A percentile compares a stretch with the other conserved stretches of the same genome.
phyloP scores from a whole-genome alignment of 2,888 invertebrate species.

The Agonum fuliginosum region DNA sequence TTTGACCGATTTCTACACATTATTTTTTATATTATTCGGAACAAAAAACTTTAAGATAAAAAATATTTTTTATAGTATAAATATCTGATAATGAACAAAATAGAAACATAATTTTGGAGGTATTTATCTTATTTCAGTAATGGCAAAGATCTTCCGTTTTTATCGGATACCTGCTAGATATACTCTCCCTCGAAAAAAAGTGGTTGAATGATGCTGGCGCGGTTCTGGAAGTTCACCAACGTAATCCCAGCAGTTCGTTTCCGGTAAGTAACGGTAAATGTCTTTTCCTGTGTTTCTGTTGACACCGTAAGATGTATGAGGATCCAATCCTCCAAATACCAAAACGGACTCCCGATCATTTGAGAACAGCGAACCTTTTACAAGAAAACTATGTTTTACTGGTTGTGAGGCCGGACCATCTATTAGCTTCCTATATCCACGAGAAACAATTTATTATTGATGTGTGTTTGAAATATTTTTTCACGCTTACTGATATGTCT shows the following conservation, averaged over 20 bases:
- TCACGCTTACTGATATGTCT: neutral
- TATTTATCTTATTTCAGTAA: neutral
- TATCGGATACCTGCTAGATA: conserved; percentile 78
- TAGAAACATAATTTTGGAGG: no score
- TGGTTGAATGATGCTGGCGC: conserved; percentile 81
- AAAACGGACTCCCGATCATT: conserved; percentile 78
- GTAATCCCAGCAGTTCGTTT: conserved; percentile 79
- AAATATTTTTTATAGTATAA: neutral
- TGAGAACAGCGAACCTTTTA: conserved; percentile 75
- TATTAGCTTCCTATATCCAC: conserved; percentile 20
- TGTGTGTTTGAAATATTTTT: neutral
- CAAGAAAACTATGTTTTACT: conserved; percentile 72
- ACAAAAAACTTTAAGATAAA: neutral
- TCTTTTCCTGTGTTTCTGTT: conserved; percentile 79
- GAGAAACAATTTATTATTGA: conserved; percentile 28
- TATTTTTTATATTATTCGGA: neutral
- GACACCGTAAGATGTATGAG: conserved; percentile 76
- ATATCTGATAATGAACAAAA: conserved; percentile 5
- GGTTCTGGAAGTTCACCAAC: conserved; percentile 82
- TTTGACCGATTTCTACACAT: neutral
- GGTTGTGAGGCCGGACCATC: neutral
- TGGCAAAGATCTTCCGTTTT: conserved; percentile 58
- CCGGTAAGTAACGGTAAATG: conserved; percentile 77
- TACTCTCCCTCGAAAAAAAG: conserved; percentile 78
- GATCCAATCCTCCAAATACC: conserved; percentile 83